A percentile compares a stretch with the other conserved stretches of the same genome.
Conservation (phyloP, 2,113 vertebrate genomes). For the Archocentrus centrarchus region DNA sequence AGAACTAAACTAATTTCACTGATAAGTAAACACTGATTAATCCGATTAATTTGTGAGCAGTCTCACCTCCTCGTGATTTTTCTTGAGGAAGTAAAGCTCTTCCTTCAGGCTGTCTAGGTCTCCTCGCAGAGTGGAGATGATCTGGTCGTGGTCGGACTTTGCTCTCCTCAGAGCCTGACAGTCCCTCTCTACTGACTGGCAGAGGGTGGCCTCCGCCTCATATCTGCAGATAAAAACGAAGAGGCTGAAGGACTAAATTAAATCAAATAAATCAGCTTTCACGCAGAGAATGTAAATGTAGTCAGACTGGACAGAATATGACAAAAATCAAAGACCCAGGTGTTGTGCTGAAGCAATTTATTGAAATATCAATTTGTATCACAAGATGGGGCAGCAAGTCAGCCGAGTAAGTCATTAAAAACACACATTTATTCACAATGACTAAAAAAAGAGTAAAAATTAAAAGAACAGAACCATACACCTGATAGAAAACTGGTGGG, state of each 20-base stretch:
- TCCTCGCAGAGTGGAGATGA: slow-evolving; percentile 85
- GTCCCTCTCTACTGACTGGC: slow-evolving; percentile 90
- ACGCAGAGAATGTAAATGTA: not conserved
- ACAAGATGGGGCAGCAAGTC: fast-evolving
- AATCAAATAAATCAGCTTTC: not conserved
- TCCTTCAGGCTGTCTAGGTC: slow-evolving; percentile 90
- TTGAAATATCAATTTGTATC: not conserved
- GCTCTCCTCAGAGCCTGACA: slow-evolving; percentile 86
- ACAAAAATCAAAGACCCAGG: not conserved
- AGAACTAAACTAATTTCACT: not conserved
- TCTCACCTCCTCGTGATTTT: slow-evolving; percentile 90
- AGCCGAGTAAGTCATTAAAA: not conserved
- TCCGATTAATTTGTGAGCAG: not conserved
- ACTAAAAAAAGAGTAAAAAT: not conserved
- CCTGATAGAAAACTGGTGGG: no score
- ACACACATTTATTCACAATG: not conserved
- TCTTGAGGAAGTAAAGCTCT: slow-evolving; percentile 90
- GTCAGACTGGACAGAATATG: not conserved
- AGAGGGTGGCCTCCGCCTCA: slow-evolving; percentile 83
- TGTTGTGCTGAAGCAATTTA: not conserved
- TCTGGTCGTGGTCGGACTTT: slow-evolving; percentile 87
- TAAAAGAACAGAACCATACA: not conserved
- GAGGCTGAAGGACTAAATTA: not conserved
- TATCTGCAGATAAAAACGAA: slow-evolving; percentile 76
- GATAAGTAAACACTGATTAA: slow-evolving; percentile 15